Percentiles rank a stretch among this genome's conserved stretches.
Evolutionary conservation across 2,113 vertebrate genomes (phyloP).

Genomic region (Hystrix brachyura): DNA sequence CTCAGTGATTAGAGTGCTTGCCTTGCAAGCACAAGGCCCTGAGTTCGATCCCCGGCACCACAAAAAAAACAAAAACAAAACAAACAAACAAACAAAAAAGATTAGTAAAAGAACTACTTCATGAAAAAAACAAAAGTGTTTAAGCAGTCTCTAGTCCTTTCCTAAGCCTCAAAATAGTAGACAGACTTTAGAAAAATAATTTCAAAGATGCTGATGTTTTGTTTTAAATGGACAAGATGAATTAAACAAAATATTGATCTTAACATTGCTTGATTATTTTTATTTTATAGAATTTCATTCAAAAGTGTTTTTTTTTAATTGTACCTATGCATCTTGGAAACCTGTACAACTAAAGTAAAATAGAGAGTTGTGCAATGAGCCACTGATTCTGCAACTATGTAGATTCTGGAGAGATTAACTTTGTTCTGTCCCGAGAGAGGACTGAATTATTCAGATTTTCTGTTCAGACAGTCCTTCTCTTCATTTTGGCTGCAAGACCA

Average conservation of each 20-base stretch:
- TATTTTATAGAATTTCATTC: not conserved
- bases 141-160: conserved; percentile 35
- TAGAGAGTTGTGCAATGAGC: not conserved
- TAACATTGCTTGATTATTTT: not conserved
- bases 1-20: too few relatives aligned
- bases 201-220: conserved; percentile 40
- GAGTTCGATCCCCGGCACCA: too few relatives aligned
- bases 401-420: conserved; percentile 1
- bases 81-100: not conserved
- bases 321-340: not conserved
- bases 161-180: not conserved
- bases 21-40: too few relatives aligned
- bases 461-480: conserved; percentile 44
- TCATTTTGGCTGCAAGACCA: conserved; percentile 51
- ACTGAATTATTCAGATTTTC: conserved; percentile 70
- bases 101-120: conserved; percentile 12
- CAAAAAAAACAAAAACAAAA: too few relatives aligned
- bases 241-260: conserved; percentile 18
- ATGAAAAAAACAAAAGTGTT: not conserved
- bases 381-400: not conserved
- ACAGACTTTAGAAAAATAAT: not conserved
- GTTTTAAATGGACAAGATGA: conserved; percentile 49
- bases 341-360: not conserved
- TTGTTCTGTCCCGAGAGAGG: conserved; percentile 48
- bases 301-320: not conserved